These are phyloP conservation scores for Delia radicum DNA, from an alignment of 1,140 invertebrate genomes.

Conservation along the genomic window DNA sequence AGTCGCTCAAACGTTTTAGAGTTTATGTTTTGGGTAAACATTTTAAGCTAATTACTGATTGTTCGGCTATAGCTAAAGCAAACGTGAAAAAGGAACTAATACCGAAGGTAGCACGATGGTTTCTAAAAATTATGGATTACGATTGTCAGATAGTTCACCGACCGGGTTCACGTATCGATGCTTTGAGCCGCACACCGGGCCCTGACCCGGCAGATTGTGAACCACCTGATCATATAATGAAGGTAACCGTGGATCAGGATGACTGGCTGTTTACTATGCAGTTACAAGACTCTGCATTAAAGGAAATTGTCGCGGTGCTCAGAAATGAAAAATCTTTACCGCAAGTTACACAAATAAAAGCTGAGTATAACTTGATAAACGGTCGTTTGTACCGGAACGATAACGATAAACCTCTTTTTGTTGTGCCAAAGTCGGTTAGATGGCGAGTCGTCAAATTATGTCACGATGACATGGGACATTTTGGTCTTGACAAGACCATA, in stretches of 20 bases:
- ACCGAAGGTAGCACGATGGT: slow-evolving; percentile 37
- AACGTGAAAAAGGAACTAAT: slow-evolving; percentile 51
- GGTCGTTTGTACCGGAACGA: slow-evolving; percentile 13
- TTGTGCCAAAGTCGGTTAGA: slow-evolving; percentile 6
- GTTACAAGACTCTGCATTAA: background rate
- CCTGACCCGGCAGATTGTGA: background rate
- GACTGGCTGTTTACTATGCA: slow-evolving; percentile 22
- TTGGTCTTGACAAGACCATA: background rate
- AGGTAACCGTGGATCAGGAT: background rate
- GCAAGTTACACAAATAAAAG: background rate
- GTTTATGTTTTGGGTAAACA: slow-evolving; percentile 43
- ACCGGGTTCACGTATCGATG: slow-evolving; percentile 30
- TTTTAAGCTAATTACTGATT: slow-evolving; percentile 52
- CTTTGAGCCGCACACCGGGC: slow-evolving; percentile 25
- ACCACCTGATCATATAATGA: background rate
- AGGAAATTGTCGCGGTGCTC: background rate
- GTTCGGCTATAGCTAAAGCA: slow-evolving; percentile 48
- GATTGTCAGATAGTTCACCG: slow-evolving; percentile 24
- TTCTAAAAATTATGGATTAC: slow-evolving; percentile 24
- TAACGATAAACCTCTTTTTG: background rate
- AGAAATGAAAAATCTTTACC: background rate
- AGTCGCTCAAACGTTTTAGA: slow-evolving; percentile 42
- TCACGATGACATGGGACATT: slow-evolving; percentile 11
- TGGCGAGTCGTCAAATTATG: background rate
- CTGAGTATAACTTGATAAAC: background rate